phyloP scores from a whole-genome alignment of 2,113 vertebrate genomes.

The Echinops telfairi region DNA sequence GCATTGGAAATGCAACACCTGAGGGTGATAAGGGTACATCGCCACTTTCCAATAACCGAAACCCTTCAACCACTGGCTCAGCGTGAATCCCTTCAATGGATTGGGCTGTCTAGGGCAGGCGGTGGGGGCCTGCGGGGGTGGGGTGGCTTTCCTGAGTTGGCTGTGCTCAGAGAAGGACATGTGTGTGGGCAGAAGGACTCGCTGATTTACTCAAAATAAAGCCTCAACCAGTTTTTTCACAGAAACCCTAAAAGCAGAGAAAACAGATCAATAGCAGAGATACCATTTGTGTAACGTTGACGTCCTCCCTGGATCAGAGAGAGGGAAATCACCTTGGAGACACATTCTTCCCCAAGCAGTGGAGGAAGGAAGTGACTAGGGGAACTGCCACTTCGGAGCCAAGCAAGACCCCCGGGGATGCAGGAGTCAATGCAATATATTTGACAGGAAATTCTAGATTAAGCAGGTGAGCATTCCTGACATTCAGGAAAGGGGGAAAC shows the following conservation, averaged over 20 bases:
- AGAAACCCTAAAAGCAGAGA: slow-evolving; percentile 53
- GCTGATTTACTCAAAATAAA: slow-evolving; percentile 71
- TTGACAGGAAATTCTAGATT: slow-evolving; percentile 49
- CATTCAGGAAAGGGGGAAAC: neutral
- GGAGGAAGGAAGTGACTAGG: slow-evolving; percentile 71
- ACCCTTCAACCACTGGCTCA: slow-evolving; percentile 47
- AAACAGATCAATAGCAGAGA: slow-evolving; percentile 62
- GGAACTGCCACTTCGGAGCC: slow-evolving; percentile 30
- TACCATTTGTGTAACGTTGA: slow-evolving; percentile 45
- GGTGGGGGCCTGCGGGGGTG: neutral
- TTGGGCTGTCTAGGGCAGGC: neutral
- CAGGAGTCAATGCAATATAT: slow-evolving; percentile 64
- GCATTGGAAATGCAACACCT: slow-evolving; percentile 26
- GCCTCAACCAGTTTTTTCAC: slow-evolving; percentile 34
- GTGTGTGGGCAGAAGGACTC: slow-evolving; percentile 51
- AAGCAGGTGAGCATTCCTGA: slow-evolving; percentile 39
- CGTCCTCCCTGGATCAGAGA: neutral
- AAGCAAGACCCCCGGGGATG: neutral
- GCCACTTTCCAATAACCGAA: slow-evolving; percentile 31
- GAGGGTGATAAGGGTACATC: neutral
- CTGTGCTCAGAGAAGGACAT: slow-evolving; percentile 57
- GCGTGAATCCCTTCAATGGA: slow-evolving; percentile 38
- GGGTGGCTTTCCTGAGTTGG: slow-evolving; percentile 38
- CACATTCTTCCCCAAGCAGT: slow-evolving; percentile 6
- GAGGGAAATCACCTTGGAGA: slow-evolving; percentile 72